These are phyloP conservation scores for Mus spretus DNA, from an alignment of 2,797 vertebrate genomes.

Conservation along the genomic window DNA sequence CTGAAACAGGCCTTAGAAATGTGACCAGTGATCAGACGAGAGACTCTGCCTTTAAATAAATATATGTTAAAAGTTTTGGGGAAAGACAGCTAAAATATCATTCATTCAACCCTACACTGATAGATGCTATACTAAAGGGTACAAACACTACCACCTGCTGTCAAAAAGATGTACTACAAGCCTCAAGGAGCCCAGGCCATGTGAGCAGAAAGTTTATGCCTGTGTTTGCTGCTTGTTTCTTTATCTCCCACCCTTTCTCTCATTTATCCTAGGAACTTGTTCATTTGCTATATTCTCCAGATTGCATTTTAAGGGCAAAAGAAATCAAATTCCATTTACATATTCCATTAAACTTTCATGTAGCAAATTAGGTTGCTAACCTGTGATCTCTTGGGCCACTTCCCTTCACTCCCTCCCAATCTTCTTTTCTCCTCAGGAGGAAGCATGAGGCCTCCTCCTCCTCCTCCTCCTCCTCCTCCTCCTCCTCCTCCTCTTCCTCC, in stretches of 20 bases:
- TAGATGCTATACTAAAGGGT: background rate
- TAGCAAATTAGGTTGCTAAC: background rate
- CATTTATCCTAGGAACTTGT: background rate
- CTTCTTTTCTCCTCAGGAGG: background rate
- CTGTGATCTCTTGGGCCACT: background rate
- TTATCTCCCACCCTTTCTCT: background rate
- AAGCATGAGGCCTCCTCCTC: background rate
- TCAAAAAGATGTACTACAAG: background rate
- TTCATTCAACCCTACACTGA: background rate
- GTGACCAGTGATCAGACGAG: background rate
- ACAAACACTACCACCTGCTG: background rate
- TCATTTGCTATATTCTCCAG: background rate
- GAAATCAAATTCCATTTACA: background rate
- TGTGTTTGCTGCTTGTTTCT: background rate
- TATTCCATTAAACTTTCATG: background rate
- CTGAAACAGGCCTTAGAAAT: background rate
- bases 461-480: too few species aligned
- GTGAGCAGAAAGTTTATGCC: background rate
- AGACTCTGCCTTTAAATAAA: background rate
- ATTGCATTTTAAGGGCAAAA: conserved; percentile 10
- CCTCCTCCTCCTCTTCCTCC: too few species aligned
- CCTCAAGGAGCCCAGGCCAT: background rate
- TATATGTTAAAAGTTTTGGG: background rate
- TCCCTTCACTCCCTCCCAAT: background rate
- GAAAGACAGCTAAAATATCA: background rate